These are phyloP conservation scores for Saturnia pavonia DNA, from an alignment of 2,888 invertebrate species.

Conservation along the genomic window DNA sequence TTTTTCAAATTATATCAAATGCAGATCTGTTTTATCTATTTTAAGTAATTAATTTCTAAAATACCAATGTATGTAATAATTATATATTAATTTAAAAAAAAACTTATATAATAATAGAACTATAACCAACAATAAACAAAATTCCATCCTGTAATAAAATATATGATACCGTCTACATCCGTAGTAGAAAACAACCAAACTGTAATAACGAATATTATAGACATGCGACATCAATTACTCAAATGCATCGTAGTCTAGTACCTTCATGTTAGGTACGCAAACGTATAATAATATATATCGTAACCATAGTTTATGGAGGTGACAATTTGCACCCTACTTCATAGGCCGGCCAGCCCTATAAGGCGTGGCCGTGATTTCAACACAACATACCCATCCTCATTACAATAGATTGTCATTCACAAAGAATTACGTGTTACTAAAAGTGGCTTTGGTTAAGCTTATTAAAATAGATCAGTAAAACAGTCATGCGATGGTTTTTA, in stretches of 20 bases:
- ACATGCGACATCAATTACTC: background rate
- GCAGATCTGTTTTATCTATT: no score
- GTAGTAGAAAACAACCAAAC: background rate
- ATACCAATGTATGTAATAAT: no score
- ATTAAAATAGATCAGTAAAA: background rate
- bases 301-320: conserved; percentile 6
- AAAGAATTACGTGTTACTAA: background rate
- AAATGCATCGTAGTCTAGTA: background rate
- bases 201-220: background rate
- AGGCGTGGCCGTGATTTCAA: conserved; percentile 48
- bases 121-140: background rate
- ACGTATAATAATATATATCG: conserved; percentile 4
- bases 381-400: conserved; percentile 33
- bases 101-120: no score
- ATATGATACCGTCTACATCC: background rate
- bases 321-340: conserved; percentile 17
- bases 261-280: background rate
- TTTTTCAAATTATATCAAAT: no score
- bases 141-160: background rate
- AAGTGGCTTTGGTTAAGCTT: background rate
- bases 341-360: conserved; percentile 40
- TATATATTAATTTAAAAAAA: background rate
- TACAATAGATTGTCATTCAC: conserved; percentile 35
- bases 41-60: no score
- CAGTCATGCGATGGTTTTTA: background rate